Evolutionary conservation across 2,797 vertebrate species (phyloP), one percentile per base, ranked within the genome.

Genomic region (Setipinna tenuifilis): DNA sequence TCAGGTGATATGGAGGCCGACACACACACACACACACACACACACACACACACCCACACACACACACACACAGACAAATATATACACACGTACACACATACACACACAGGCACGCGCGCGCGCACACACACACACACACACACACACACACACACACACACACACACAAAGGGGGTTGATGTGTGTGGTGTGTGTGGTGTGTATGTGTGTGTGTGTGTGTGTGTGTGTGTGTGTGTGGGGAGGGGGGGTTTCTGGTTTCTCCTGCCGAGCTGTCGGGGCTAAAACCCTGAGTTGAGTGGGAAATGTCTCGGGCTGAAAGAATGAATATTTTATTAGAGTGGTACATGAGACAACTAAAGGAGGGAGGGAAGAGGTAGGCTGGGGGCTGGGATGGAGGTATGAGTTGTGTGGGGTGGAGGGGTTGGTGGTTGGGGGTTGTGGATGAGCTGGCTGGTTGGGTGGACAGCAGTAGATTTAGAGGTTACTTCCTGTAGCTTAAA

Each of bases 401-500:
- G 50, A 1, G 50, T 54, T 9, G 50, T 3, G 12, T 44, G 58
- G 28, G n/a, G 59, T 16, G n/a, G 41, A 0, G 9, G 3, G 21
- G 25, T 19, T 19, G 21, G 19, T 54, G n/a, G 58, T 35, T 16
- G 25, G 48, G 12, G 25, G 16, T 25, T 2, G 31, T 19, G 7
- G 23, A 23, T 44, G 41, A 82, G 46, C 46, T 19, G 35, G 41
- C 21, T 35, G 50, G 31, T 9, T 78, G 35, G 17, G 71, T 78
- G 35, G 35, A 35, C 28, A 75, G 68, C 85, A 16, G 5, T 78
- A 44, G 71, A 78, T 78, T 78, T 78, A 78, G 71, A 78, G 85
- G 88, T 85, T 89, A 89, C 86, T 83, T 87, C 86, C 86, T 89
- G 83, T 82, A 83, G 87, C 84, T 88, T 88, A 90, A 91, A 91